Base-by-base conservation (phyloP, 2,888 invertebrate species). In the Junonia oenone region DNA sequence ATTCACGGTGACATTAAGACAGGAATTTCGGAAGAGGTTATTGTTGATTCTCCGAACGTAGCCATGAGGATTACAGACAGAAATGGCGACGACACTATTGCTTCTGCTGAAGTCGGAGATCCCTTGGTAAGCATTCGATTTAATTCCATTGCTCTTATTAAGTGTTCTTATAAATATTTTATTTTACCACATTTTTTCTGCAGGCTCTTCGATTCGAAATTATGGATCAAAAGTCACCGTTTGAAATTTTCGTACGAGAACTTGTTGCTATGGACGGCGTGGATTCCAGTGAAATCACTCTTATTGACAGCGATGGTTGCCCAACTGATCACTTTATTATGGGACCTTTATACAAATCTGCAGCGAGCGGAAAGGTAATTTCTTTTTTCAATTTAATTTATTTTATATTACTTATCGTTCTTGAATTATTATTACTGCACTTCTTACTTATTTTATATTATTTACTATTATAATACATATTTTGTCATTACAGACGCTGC, bases 211-310 rank as follows among this genome's bases (percentile, higher is more conserved):
- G 95, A 76, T 98, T 98, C 90, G 97, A 97, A 88, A 97, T 98
- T 72, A 92, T 97, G 81, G 97, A 98, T 81, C 95, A 94, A 73
- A 95, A 97, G 89, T 97, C 97, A 72, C 98, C 98, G 27, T 98
- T 97, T 90, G 98, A 98, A 89, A 98, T 98, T 75, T 98, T 98
- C 79, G 97, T 98, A 29, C 93, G 97, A 61, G 97, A 98, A 86
- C 91, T 98, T 73, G 97, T 98, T 56, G 98, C 98, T 52, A 95
- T 98, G 96, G 98, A 98, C 78, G 98, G 97, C 50, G 95, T 96
- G 48, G 97, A 97, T 80, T 96, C 95, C 67, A 96, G 96, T 75
- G 97, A 98, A 91, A 97, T 98, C 70, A 95, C 96, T 55, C 92
- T 98, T 56, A 97, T 98, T 78, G 98, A 98, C 81, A 95, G 96